Conservation (phyloP, 1,140 invertebrate genomes). For the Thrips palmi region DNA sequence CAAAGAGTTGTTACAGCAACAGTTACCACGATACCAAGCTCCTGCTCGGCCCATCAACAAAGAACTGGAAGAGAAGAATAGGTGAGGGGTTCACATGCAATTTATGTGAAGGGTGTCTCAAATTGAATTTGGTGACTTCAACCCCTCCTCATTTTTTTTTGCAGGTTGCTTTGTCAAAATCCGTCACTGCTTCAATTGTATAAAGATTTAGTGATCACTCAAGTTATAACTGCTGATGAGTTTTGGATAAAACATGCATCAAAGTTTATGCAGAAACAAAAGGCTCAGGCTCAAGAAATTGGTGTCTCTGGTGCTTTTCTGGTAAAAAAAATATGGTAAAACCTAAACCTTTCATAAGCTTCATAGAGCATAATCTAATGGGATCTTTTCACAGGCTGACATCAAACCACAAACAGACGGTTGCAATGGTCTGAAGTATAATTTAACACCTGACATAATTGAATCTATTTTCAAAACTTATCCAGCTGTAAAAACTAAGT, state of each 20-base stretch:
- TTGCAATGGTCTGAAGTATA: constrained; percentile 92
- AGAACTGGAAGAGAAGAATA: constrained; percentile 79
- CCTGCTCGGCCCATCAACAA: constrained; percentile 84
- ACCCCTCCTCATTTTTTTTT: constrained; percentile 14
- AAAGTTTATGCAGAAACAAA: constrained; percentile 52
- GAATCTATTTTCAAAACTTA: constrained; percentile 98
- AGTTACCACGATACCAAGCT: constrained; percentile 92
- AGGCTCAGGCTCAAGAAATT: constrained; percentile 56
- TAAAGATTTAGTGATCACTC: constrained; percentile 83
- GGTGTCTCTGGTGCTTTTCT: constrained; percentile 78
- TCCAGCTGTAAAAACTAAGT: constrained; percentile 93
- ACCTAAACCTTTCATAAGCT: background rate
- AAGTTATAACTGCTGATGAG: constrained; percentile 86
- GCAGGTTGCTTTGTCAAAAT: constrained; percentile 63
- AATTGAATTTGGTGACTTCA: constrained; percentile 6
- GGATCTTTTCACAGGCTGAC: constrained; percentile 40
- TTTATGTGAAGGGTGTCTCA: background rate
- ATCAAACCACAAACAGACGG: constrained; percentile 96
- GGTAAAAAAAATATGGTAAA: constrained; percentile 19
- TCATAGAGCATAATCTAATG: constrained; percentile 1
- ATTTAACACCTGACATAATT: constrained; percentile 91
- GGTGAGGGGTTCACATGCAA: constrained; percentile 17
- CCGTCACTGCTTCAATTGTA: constrained; percentile 68
- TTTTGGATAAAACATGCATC: constrained; percentile 84
- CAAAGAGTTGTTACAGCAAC: constrained; percentile 77